Conservation (phyloP, 1,140 invertebrate genomes). For the Kradibia gibbosae region DNA sequence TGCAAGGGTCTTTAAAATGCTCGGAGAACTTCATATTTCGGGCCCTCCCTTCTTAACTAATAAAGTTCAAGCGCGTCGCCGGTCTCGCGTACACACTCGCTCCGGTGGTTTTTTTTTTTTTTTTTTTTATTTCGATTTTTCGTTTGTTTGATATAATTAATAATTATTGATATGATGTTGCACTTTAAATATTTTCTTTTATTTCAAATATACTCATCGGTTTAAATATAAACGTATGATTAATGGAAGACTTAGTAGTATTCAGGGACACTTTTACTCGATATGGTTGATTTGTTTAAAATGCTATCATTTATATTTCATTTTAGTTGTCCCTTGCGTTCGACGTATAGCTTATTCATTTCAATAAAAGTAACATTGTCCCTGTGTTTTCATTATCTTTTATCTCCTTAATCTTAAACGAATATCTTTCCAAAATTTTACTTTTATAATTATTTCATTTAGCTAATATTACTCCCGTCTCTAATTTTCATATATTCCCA, state of each 20-base stretch:
- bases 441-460: slow-evolving; percentile 43
- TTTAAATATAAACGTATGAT: slow-evolving; percentile 69
- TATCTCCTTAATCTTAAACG: slow-evolving; percentile 44
- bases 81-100: slow-evolving; percentile 23
- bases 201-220: slow-evolving; percentile 61
- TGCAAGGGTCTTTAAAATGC: slow-evolving; percentile 3
- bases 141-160: too few relatives aligned
- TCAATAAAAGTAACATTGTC: slow-evolving; percentile 17
- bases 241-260: slow-evolving; percentile 70
- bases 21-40: slow-evolving; percentile 18
- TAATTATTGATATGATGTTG: slow-evolving; percentile 62
- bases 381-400: slow-evolving; percentile 52
- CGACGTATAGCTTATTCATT: not conserved
- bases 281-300: slow-evolving; percentile 55
- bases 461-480: slow-evolving; percentile 54
- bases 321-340: not conserved
- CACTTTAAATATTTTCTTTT: slow-evolving; percentile 55
- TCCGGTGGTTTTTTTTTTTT: slow-evolving; percentile 51
- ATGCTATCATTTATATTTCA: too few relatives aligned
- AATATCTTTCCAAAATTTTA: slow-evolving; percentile 39
- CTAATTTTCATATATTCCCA: slow-evolving; percentile 26
- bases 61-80: slow-evolving; percentile 16
- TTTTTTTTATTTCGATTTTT: too few relatives aligned
- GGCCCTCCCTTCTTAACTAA: not conserved
- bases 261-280: slow-evolving; percentile 66